Conservation (phyloP, 1,140 invertebrate species). For the Lepidurus packardi region DNA sequence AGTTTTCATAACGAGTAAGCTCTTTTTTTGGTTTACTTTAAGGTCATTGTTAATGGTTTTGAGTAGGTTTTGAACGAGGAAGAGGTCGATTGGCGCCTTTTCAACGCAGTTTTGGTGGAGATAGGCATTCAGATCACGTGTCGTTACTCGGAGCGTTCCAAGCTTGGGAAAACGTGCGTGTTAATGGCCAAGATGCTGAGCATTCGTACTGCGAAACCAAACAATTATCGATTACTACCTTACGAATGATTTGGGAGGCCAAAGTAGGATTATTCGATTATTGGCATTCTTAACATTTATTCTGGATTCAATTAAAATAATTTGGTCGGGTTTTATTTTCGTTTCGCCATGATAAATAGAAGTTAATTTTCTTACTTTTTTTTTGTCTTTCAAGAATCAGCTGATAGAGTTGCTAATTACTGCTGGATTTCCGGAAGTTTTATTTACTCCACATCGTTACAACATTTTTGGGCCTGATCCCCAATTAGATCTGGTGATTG, state of each 20-base stretch:
- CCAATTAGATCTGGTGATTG: conserved; percentile 76
- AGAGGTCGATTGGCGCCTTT: conserved; percentile 59
- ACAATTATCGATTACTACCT: conserved; percentile 76
- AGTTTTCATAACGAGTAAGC: conserved; percentile 65
- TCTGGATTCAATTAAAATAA: too few relatives aligned
- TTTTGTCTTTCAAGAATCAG: conserved; percentile 55
- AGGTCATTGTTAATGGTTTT: conserved; percentile 27
- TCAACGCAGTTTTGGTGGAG: conserved; percentile 76
- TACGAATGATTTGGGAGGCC: conserved; percentile 84
- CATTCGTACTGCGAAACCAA: conserved; percentile 83
- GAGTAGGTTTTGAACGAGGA: conserved; percentile 44
- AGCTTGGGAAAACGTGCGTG: conserved; percentile 72
- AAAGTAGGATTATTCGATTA: conserved; percentile 52
- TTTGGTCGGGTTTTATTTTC: background rate
- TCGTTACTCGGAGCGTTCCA: conserved; percentile 89
- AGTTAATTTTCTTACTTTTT: background rate
- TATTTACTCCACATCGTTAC: conserved; percentile 36
- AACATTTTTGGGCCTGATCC: conserved; percentile 61
- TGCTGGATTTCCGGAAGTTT: conserved; percentile 61
- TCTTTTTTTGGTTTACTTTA: background rate
- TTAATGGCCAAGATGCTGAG: conserved; percentile 69
- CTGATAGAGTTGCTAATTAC: conserved; percentile 73
- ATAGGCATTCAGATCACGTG: conserved; percentile 86
- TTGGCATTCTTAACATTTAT: too few relatives aligned
- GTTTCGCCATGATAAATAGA: background rate